Evolutionary conservation across 2,797 vertebrate species (phyloP), one percentile per base, ranked within the genome.

Genomic region (Acanthurus leucopareius): DNA sequence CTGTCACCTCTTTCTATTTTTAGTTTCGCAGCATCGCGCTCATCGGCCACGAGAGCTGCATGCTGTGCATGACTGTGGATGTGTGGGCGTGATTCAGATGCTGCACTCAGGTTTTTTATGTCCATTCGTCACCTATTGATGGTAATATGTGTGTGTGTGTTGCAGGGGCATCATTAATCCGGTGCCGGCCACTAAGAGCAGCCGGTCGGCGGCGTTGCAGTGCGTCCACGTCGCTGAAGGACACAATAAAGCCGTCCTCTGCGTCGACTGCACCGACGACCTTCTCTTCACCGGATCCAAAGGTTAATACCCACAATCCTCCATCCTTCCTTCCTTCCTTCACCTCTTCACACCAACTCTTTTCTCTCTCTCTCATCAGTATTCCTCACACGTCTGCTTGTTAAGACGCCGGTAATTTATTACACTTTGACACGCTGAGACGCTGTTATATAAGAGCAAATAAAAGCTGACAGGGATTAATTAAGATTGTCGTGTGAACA

Each of bases 251-350:
- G 98, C 98, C n/a, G 97, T 99, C 19, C 96, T 99, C 28, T 99
- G 97, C 60, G 96, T 99, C 9, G 98, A 99, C 92, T 96, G 96
- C 86, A 99, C 98, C 0, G 97, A 99, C 11, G 98, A 99, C 90
- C 97, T 99, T 54, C 97, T 99, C 66, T 99, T 99, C 94, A 99
- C 98, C 10, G 98, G 98, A 92, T 99, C 98, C 70, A 99, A 99
- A 98, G 98, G 98, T 99, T 81, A 59, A 48, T 63, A 45, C 62
- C 47, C 57, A 20, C 62, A 52, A 2, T 77, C 48, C 16, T 25
- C 51, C 38, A 1, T 51, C 63, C 16, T 16, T 22, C 69, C 19
- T 16, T 56, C 62, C 16, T 13, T n/a, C 69, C 14, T 14, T 62
- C 56, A 38, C 73, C n/a, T 69, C 47, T 8, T 58, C 42, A n/a